phyloP scores from a whole-genome alignment of 2,888 invertebrate genomes.

The Imbricaverruca yamaguchii region DNA sequence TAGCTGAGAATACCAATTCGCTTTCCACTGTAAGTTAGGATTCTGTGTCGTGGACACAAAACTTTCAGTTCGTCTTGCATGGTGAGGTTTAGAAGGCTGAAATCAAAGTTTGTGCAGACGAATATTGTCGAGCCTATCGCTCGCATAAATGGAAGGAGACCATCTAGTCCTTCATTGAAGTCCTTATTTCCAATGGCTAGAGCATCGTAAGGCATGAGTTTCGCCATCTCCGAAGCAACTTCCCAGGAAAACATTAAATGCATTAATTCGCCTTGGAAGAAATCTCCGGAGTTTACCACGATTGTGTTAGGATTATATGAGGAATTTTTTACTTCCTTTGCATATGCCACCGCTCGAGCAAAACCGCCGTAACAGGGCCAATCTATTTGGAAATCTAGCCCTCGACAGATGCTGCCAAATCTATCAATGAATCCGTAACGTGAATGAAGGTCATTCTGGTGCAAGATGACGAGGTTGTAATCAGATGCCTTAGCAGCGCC shows the following conservation, averaged over 20 bases:
- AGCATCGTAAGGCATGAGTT: not conserved
- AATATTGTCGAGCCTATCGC: not conserved
- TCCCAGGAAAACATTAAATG: not conserved
- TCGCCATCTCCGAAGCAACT: not conserved
- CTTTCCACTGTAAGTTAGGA: not conserved
- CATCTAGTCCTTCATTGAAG: not conserved
- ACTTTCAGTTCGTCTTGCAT: not conserved
- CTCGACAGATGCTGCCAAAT: not conserved
- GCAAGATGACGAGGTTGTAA: not conserved
- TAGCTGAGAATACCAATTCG: not conserved
- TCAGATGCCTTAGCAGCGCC: not conserved
- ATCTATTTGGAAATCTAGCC: not conserved
- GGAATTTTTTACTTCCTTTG: not conserved
- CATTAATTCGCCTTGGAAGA: not conserved
- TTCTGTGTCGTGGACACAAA: not conserved
- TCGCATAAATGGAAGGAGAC: not conserved
- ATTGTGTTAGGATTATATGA: not conserved
- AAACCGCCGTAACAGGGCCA: not conserved
- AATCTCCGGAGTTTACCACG: not conserved
- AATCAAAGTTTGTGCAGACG: not conserved
- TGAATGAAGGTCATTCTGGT: not conserved
- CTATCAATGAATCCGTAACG: not conserved
- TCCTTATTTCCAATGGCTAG: not conserved
- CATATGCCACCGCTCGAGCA: not conserved
- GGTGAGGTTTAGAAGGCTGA: not conserved